Percentiles rank a stretch among this genome's conserved stretches.
Evolutionary conservation across 2,797 vertebrate genomes (phyloP).

Genomic region (Scolopax bukidnonensis): DNA sequence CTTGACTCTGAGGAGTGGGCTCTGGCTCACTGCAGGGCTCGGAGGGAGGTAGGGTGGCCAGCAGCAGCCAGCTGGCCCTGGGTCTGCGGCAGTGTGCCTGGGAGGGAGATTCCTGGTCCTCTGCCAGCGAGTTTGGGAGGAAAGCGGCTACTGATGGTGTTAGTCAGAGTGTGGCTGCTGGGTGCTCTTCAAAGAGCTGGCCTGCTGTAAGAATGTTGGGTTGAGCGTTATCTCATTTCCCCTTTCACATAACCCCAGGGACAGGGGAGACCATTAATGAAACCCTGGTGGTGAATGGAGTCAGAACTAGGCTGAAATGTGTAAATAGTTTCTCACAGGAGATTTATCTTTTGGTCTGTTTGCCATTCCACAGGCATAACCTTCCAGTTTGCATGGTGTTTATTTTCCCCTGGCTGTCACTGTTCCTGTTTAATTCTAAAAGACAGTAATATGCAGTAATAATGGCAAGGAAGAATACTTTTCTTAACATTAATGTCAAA

Average conservation of each 20-base stretch:
- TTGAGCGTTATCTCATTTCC: conserved; percentile 23
- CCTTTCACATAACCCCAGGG: background rate
- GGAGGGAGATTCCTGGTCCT: background rate
- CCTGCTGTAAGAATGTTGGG: background rate
- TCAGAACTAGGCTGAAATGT: background rate
- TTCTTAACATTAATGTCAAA: background rate
- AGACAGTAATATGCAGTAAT: background rate
- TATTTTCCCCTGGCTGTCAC: conserved; percentile 4
- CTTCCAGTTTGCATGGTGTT: background rate
- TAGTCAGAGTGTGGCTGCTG: background rate
- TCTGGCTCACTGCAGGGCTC: background rate
- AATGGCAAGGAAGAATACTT: background rate
- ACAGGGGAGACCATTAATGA: background rate
- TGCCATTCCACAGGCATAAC: background rate
- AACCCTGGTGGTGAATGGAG: background rate
- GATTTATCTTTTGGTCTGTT: background rate
- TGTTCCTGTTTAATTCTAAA: conserved; percentile 8
- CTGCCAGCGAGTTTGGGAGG: background rate
- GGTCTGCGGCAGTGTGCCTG: background rate
- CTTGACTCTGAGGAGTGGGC: background rate
- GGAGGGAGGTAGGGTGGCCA: background rate
- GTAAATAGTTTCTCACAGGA: background rate
- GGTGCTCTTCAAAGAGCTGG: background rate
- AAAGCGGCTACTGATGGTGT: background rate
- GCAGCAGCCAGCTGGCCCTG: background rate